A percentile compares a stretch with the other conserved stretches of the same genome.
phyloP scores from a whole-genome alignment of 64 coral and sea anemone genomes.

The Montipora capricornis region DNA sequence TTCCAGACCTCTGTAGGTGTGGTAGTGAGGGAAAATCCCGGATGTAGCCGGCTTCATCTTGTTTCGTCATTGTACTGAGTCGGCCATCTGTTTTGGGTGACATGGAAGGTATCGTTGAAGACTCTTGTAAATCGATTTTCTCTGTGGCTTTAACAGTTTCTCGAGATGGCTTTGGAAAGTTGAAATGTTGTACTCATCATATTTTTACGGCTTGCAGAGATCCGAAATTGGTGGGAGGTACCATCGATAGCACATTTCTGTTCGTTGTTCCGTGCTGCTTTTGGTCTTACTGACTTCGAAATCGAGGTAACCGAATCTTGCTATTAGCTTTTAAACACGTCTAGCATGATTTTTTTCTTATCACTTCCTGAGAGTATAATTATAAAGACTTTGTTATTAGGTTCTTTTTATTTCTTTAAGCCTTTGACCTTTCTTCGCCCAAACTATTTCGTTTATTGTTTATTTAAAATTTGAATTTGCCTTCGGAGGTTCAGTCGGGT shows the following conservation, averaged over 20 bases:
- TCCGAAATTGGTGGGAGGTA: slow-evolving; percentile 99
- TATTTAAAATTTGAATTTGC: slow-evolving; percentile 36
- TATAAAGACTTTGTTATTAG: slow-evolving; percentile 28
- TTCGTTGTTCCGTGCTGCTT: slow-evolving; percentile 97
- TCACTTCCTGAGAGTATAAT: slow-evolving; percentile 24
- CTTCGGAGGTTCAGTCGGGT: slow-evolving; percentile 16
- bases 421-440: slow-evolving; percentile 64
- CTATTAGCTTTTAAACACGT: slow-evolving; percentile 18
- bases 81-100: slow-evolving; percentile 99
- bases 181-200: slow-evolving; percentile 70
- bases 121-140: slow-evolving; percentile 81
- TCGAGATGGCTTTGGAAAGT: slow-evolving; percentile 68
- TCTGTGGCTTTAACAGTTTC: slow-evolving; percentile 70
- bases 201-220: slow-evolving; percentile 90
- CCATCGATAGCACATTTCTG: slow-evolving; percentile 99
- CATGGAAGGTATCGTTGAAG: slow-evolving; percentile 95
- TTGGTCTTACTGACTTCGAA: slow-evolving; percentile 99
- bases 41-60: slow-evolving; percentile 60
- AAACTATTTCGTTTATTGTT: slow-evolving; percentile 51
- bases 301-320: slow-evolving; percentile 86
- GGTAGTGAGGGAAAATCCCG: slow-evolving; percentile 65
- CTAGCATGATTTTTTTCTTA: slow-evolving; percentile 15
- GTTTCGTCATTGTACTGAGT: slow-evolving; percentile 97
- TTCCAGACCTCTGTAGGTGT: slow-evolving; percentile 65
- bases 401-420: slow-evolving; percentile 42